Evolutionary conservation across 1,140 invertebrate genomes (phyloP).

Genomic region (Aphis gossypii): DNA sequence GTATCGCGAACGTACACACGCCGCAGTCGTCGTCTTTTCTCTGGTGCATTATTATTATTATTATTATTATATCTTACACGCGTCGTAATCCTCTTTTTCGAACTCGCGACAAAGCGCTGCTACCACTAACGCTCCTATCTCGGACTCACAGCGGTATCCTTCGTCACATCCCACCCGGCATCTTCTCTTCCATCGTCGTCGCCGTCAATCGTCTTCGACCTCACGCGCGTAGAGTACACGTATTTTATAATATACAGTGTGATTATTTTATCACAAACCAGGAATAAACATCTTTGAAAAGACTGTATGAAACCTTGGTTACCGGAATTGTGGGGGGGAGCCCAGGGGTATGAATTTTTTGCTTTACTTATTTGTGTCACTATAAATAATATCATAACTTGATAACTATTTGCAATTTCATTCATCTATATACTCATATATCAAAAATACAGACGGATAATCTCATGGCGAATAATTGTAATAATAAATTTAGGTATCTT

Average conservation of each 20-base stretch:
- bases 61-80: background rate
- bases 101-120: background rate
- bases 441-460: no score
- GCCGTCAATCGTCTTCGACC: background rate
- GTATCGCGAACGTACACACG: background rate
- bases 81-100: slow-evolving; percentile 34
- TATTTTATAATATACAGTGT: background rate
- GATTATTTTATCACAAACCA: background rate
- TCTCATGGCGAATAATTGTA: no score
- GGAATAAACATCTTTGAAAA: background rate
- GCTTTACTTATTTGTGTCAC: no score
- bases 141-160: slow-evolving; percentile 20
- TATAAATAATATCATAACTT: no score
- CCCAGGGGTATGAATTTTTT: no score
- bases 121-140: slow-evolving; percentile 20
- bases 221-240: background rate
- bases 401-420: no score
- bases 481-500: no score
- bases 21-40: background rate
- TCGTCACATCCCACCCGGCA: background rate
- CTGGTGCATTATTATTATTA: background rate
- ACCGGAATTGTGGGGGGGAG: no score
- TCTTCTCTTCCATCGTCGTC: background rate
- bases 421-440: no score
- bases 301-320: no score